These are phyloP conservation scores for Philonicus albiceps DNA, from an alignment of 2,888 invertebrate species.

Conservation along the genomic window DNA sequence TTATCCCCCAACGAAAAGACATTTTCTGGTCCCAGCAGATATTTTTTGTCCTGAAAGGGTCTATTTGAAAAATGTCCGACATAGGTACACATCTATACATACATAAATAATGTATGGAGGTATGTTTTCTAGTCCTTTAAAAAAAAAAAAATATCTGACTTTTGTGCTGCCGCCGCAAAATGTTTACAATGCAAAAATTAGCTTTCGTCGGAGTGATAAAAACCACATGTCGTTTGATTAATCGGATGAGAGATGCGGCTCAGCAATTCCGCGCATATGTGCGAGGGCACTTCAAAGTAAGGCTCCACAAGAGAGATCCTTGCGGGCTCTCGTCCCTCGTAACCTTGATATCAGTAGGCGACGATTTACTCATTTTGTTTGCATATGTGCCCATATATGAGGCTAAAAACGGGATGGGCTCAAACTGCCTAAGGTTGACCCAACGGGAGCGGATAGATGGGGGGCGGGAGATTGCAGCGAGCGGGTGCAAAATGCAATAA, in stretches of 20 bases:
- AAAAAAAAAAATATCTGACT: background rate
- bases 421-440: background rate
- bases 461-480: background rate
- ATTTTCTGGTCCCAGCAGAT: background rate
- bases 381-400: constrained; percentile 3
- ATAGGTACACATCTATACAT: background rate
- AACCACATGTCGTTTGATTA: constrained; percentile 24
- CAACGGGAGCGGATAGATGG: background rate
- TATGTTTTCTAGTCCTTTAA: background rate
- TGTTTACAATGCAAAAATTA: constrained; percentile 18
- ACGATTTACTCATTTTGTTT: constrained; percentile 13
- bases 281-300: background rate
- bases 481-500: constrained; percentile 13
- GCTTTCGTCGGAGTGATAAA: constrained; percentile 14
- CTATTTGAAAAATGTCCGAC: background rate
- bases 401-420: background rate
- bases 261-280: constrained; percentile 5
- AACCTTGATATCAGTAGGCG: background rate
- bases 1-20: background rate
- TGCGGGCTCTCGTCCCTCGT: background rate
- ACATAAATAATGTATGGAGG: background rate
- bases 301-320: background rate
- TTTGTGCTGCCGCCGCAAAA: background rate
- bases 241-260: constrained; percentile 9
- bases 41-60: background rate